Evolutionary conservation across 2,888 invertebrate genomes (phyloP), one percentile per base, ranked within the genome.

Genomic region (Heliconius charithonia): DNA sequence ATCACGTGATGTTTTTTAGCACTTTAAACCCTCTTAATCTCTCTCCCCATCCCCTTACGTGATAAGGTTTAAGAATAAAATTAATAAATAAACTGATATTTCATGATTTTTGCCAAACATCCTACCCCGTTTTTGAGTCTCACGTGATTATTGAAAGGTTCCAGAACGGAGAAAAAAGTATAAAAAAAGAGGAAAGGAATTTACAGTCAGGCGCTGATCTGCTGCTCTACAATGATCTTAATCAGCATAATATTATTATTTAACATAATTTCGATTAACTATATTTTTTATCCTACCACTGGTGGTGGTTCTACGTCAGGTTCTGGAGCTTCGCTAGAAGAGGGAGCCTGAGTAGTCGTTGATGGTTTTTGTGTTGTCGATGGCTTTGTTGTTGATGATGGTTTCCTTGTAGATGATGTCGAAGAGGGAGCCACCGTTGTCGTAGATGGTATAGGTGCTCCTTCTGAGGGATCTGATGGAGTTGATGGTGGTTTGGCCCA

Each of bases 401-500:
- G 51, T 51, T 51, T 51, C 51, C 87, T 89, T 19, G 86, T 82
- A 1, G 90, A 89, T 81, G 82, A 88, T 12, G 83, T 80, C 3
- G 88, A 84, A 27, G 88, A 83, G 62, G 88, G 84, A 69, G 86
- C 85, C 45, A 85, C 81, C 3, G 88, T 87, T 16, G 82, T 82
- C 27, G 86, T 87, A 0, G 88, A 85, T 62, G 86, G 84, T 80
- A 90, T 84, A 75, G 94, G 91, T 7, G 91, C 91, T 62, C 95
- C 91, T 86, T 96, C 95, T 41, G 95, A 91, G 32, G 95, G 93
- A 86, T 95, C 95, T 16, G 93, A 85, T 27, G 96, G 94, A 6
- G 97, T 97, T 81, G 97, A 96, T 79, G 97, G 97, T 25, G 97
- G 97, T 81, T 96, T 95, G 69, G 97, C 97, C 97, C 97, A 98